phyloP scores from a whole-genome alignment of 1,140 invertebrate species.

The Aethina tumida region DNA sequence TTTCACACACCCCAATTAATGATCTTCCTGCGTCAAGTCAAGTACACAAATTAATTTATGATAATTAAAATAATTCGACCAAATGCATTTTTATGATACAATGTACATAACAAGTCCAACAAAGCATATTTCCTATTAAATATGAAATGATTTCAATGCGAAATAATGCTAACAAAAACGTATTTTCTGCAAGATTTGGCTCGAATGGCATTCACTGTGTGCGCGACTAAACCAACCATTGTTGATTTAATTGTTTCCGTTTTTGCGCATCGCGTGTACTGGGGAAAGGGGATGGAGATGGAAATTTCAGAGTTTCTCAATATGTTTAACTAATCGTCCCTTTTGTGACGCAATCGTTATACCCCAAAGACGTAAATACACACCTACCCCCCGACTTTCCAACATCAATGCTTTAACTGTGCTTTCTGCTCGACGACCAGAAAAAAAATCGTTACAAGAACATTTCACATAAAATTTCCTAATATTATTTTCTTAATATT shows the following conservation, averaged over 20 bases:
- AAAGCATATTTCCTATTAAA: constrained; percentile 29
- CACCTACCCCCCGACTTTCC: too few relatives aligned
- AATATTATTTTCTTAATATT: too few relatives aligned
- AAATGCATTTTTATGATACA: constrained; percentile 8
- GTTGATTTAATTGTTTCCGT: constrained; percentile 39
- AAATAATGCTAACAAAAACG: constrained; percentile 33
- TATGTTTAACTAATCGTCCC: constrained; percentile 14
- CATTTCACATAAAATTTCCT: too few relatives aligned
- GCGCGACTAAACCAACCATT: constrained; percentile 35
- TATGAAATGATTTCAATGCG: constrained; percentile 29
- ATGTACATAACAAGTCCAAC: constrained; percentile 18
- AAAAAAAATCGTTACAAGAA: too few relatives aligned
- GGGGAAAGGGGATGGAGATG: constrained; percentile 23
- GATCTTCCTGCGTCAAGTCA: too few relatives aligned
- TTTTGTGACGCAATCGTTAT: too few relatives aligned
- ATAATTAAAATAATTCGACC: constrained; percentile 10
- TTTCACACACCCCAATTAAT: too few relatives aligned
- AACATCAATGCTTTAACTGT: too few relatives aligned
- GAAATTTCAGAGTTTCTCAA: constrained; percentile 23
- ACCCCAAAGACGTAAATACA: too few relatives aligned
- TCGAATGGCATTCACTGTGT: constrained; percentile 27
- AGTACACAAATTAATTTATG: too few relatives aligned
- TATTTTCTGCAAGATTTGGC: constrained; percentile 36
- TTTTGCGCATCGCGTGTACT: constrained; percentile 30
- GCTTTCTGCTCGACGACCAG: too few relatives aligned